These are phyloP conservation scores for Drosophila navojoa DNA, from an alignment of 1,140 invertebrate species.

Conservation along the genomic window DNA sequence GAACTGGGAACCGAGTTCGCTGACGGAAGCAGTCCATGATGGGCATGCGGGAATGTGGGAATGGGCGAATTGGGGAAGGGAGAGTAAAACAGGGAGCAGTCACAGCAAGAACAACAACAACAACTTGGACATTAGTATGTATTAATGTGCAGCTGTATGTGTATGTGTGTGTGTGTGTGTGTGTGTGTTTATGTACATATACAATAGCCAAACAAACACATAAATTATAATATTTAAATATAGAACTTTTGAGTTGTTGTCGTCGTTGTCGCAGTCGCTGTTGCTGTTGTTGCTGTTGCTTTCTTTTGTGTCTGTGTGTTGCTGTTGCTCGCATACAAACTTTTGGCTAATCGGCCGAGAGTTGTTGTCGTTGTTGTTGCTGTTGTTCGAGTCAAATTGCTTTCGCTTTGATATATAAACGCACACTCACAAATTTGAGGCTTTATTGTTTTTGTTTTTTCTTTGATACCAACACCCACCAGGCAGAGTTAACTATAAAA, in stretches of 20 bases:
- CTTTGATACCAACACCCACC: constrained; percentile 52
- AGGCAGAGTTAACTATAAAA: constrained; percentile 48
- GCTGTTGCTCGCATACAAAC: constrained; percentile 59
- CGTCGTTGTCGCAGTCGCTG: constrained; percentile 37
- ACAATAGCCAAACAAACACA: constrained; percentile 79
- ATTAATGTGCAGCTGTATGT: constrained; percentile 3
- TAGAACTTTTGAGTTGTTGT: constrained; percentile 81
- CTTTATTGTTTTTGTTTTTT: constrained; percentile 36
- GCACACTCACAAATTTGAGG: constrained; percentile 15
- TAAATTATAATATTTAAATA: constrained; percentile 82
- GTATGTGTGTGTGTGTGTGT: constrained; percentile 3
- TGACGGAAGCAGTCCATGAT: constrained; percentile 44
- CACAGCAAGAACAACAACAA: constrained; percentile 32
- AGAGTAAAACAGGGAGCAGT: constrained; percentile 15
- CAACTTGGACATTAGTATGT: constrained; percentile 31
- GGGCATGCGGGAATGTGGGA: constrained; percentile 31
- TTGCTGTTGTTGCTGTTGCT: constrained; percentile 41
- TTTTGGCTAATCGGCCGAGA: constrained; percentile 60
- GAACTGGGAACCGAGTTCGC: constrained; percentile 54
- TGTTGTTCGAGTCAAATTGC: constrained; percentile 55
- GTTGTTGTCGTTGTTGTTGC: constrained; percentile 20
- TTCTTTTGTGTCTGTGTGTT: constrained; percentile 38
- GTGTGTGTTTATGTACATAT: constrained; percentile 7
- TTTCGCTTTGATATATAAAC: constrained; percentile 48
- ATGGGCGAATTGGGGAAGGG: constrained; percentile 21